These are phyloP conservation scores for Chesias legatella DNA, from an alignment of 2,888 invertebrate species.

Conservation along the genomic window DNA sequence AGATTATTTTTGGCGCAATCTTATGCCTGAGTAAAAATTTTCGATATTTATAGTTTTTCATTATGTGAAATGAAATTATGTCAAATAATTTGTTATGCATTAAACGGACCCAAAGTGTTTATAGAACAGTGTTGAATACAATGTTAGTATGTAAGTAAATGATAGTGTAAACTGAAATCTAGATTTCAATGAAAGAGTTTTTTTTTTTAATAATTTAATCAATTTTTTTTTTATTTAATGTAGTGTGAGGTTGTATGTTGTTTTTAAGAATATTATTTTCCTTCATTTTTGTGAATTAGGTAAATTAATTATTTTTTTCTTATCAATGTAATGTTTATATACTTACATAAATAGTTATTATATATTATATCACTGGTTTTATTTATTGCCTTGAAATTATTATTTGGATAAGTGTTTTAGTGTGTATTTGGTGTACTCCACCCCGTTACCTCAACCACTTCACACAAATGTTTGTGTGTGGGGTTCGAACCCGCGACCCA, in stretches of 20 bases:
- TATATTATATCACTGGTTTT: conserved; percentile 72
- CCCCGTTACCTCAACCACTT: no score
- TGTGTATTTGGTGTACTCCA: no score
- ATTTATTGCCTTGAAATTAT: no score
- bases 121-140: conserved; percentile 49
- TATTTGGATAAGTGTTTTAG: no score
- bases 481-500: no score
- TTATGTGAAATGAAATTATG: background rate
- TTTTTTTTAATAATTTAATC: conserved; percentile 50
- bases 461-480: no score
- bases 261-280: conserved; percentile 49
- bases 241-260: conserved; percentile 77
- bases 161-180: conserved; percentile 45
- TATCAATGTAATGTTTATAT: conserved; percentile 79
- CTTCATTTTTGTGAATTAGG: conserved; percentile 67
- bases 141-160: conserved; percentile 46
- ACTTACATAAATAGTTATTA: conserved; percentile 80
- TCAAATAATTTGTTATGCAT: conserved; percentile 30
- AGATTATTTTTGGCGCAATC: no score
- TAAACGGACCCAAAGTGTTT: conserved; percentile 71
- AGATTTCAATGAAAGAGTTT: conserved; percentile 32
- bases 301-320: conserved; percentile 77
- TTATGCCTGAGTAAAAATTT: no score
- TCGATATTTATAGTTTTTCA: no score
- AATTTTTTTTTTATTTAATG: conserved; percentile 44